Evolutionary conservation across 2,797 vertebrate species (phyloP).

Genomic region (Furcifer pardalis): DNA sequence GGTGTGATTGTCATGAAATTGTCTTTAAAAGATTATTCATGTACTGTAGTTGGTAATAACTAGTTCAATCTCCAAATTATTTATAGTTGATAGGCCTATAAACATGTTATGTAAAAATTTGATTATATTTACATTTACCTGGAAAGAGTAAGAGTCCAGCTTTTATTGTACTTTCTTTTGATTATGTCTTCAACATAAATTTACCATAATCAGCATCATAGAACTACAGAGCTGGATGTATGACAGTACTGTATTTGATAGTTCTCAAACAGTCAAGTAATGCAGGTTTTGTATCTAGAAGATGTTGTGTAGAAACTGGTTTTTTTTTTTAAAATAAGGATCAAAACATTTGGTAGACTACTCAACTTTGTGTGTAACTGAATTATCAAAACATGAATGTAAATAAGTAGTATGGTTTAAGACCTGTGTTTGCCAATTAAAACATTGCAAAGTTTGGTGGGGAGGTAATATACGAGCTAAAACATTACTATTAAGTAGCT

Average conservation of each 20-base stretch:
- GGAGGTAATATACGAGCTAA: neutral
- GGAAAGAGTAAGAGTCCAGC: neutral
- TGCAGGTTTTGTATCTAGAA: neutral
- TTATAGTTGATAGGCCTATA: neutral
- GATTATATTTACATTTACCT: neutral
- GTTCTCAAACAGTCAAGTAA: neutral
- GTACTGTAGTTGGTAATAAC: neutral
- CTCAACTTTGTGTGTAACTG: neutral
- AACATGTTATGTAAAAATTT: neutral
- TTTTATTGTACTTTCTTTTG: neutral
- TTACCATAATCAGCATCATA: too few relatives aligned
- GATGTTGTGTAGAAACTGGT: neutral
- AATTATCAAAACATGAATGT: neutral
- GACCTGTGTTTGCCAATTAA: slow-evolving; percentile 9
- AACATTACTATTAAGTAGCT: neutral
- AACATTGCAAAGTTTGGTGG: rapidly evolving
- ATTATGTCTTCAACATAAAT: neutral
- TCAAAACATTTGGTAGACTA: neutral
- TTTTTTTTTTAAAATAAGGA: neutral
- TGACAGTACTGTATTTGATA: neutral
- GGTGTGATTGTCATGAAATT: slow-evolving; percentile 3
- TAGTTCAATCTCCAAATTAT: slow-evolving; percentile 27
- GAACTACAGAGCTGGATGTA: too few relatives aligned
- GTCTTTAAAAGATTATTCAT: neutral
- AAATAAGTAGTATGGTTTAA: slow-evolving; percentile 24